Base-by-base conservation (phyloP, 1,140 invertebrate species). In the Bombus impatiens region DNA sequence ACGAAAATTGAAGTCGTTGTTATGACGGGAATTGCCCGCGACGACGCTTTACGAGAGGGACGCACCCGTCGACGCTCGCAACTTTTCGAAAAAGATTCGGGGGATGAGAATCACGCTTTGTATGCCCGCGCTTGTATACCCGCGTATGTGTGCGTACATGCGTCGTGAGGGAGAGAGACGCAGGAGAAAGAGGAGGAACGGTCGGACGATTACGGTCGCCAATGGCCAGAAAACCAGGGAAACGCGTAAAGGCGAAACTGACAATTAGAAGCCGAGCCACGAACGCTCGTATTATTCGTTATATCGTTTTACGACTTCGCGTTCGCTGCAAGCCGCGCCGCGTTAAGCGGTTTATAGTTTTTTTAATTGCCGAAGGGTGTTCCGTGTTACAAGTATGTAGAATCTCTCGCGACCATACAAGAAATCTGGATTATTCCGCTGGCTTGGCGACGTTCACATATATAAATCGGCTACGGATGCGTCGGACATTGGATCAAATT, bases 1-100 rank as follows among this genome's bases (percentile, higher is more conserved):
- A 95, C 94, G 94, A 95, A 95, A 95, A 95, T 95, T 93, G 94
- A 95, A 94, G 93, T 94, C 94, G 94, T 94, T 94, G 93, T 94
- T 95, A 94, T 95, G 94, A 95, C 94, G 92, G 89, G 92, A 94
- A 94, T 95, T 92, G 93, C 91, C 90, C 89, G 92, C 91, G 94
- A 94, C 93, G 91, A 92, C 90, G 90, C 91, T 94, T 94, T 93
- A 93, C 91, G 91, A 91, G 86, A 85, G 88, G 89, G 74, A 77
- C 81, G 70, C 57, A 84, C 86, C 57, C 78, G 85, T 82, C 80
- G 76, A 77, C 86, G 85, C 84, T 92, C 74, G 82, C 80, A 77
- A 87, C 82, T 89, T 90, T 84, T 82, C 32, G 42, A 76, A 90
- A 88, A 87, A 89, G 76, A 65, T 42, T 32, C 59, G 12, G n/a